phyloP scores from a whole-genome alignment of 2,113 vertebrate species.

The Prinia subflava region DNA sequence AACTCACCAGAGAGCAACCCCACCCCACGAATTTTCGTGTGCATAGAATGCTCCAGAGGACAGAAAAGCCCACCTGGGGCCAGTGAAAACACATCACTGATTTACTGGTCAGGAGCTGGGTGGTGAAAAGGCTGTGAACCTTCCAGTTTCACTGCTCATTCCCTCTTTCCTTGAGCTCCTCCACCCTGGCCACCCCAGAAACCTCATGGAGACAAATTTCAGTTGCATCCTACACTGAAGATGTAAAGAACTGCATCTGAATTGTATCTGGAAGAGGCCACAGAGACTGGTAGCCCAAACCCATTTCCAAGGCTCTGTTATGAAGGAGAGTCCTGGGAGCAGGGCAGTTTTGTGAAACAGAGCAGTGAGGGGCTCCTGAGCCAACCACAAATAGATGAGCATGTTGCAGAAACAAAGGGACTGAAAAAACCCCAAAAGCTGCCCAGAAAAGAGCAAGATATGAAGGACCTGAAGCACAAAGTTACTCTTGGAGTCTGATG shows the following conservation, averaged over 20 bases:
- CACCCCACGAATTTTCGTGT: background rate
- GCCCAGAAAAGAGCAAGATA: background rate
- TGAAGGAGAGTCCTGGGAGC: background rate
- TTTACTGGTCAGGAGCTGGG: background rate
- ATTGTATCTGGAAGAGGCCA: background rate
- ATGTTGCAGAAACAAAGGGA: background rate
- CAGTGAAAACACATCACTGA: background rate
- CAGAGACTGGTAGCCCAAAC: background rate
- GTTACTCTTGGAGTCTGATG: background rate
- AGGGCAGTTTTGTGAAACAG: background rate
- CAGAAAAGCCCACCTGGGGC: background rate
- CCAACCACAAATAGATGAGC: background rate
- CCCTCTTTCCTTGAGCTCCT: background rate
- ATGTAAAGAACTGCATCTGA: background rate
- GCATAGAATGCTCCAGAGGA: background rate
- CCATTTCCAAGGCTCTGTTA: background rate
- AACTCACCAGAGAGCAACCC: conserved; percentile 3
- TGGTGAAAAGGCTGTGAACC: background rate
- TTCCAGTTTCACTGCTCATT: background rate
- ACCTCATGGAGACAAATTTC: background rate
- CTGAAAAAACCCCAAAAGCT: background rate
- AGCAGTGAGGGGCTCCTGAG: background rate
- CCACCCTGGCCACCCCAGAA: background rate
- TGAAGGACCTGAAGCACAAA: background rate
- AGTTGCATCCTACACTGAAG: background rate